These are phyloP conservation scores for Calliopum simillimum DNA, from an alignment of 2,888 invertebrate genomes.

Conservation along the genomic window DNA sequence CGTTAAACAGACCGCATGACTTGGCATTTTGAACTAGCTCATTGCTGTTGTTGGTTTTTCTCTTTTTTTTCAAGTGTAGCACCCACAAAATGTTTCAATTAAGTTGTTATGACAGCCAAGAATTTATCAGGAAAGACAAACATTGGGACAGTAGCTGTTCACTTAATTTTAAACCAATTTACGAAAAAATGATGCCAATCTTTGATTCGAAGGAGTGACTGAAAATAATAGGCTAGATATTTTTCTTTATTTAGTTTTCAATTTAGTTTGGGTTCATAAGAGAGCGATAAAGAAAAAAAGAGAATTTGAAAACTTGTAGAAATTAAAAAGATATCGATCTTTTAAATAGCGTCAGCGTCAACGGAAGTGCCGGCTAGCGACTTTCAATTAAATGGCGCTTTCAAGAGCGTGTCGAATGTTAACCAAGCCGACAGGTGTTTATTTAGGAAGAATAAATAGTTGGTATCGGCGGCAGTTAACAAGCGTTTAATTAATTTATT, in stretches of 20 bases:
- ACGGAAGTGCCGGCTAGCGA: slow-evolving; percentile 7
- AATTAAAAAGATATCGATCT: slow-evolving; percentile 16
- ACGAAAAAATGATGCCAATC: slow-evolving; percentile 17
- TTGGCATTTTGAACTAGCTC: neutral
- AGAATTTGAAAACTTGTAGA: slow-evolving; percentile 8
- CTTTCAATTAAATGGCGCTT: slow-evolving; percentile 21
- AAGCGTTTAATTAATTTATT: slow-evolving; percentile 4
- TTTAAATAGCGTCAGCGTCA: neutral
- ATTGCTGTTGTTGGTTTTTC: neutral
- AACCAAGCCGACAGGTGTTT: slow-evolving; percentile 14
- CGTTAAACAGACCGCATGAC: slow-evolving; percentile 4
- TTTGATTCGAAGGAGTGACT: neutral
- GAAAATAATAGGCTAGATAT: neutral
- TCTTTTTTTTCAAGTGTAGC: neutral
- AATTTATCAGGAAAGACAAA: slow-evolving; percentile 14
- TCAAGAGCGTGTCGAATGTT: neutral
- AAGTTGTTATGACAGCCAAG: slow-evolving; percentile 24
- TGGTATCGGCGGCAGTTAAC: neutral
- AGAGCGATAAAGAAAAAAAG: neutral
- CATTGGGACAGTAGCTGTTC: slow-evolving; percentile 15
- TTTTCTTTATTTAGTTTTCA: too few species aligned
- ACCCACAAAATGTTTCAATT: slow-evolving; percentile 28
- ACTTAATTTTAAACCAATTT: slow-evolving; percentile 23
- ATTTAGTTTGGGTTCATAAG: too few species aligned
- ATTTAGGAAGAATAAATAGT: neutral